phyloP scores from a whole-genome alignment of 2,888 invertebrate species.

The Heliconius sara region DNA sequence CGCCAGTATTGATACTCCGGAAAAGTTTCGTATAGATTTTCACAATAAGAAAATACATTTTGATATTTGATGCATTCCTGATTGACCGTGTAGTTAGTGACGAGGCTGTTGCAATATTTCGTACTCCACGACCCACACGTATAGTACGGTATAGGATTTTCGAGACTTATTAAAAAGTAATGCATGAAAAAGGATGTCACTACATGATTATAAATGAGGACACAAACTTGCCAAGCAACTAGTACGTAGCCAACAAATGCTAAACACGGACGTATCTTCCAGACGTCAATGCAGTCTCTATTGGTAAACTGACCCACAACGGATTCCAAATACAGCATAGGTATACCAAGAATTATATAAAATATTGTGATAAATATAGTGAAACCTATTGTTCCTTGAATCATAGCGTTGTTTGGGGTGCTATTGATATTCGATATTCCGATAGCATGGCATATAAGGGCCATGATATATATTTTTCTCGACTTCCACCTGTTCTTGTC shows the following conservation, averaged over 20 bases:
- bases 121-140: constrained; percentile 65
- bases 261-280: constrained; percentile 65
- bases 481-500: constrained; percentile 35
- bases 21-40: constrained; percentile 59
- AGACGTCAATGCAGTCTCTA: constrained; percentile 68
- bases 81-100: constrained; percentile 65
- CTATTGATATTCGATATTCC: constrained; percentile 56
- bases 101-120: constrained; percentile 60
- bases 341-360: constrained; percentile 65
- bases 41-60: constrained; percentile 56
- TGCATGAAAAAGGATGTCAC: constrained; percentile 64
- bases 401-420: constrained; percentile 57
- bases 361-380: constrained; percentile 53
- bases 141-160: constrained; percentile 68
- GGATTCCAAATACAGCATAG: constrained; percentile 72
- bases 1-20: constrained; percentile 74
- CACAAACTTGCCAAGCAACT: constrained; percentile 61
- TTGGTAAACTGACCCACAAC: constrained; percentile 72
- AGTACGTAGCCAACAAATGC: constrained; percentile 69
- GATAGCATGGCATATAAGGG: constrained; percentile 60
- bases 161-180: constrained; percentile 73
- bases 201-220: constrained; percentile 60
- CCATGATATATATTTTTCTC: constrained; percentile 54
- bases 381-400: constrained; percentile 61
- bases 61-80: constrained; percentile 62